Base-by-base conservation (phyloP, 2,888 invertebrate genomes). In the Stomorhina lunata region DNA sequence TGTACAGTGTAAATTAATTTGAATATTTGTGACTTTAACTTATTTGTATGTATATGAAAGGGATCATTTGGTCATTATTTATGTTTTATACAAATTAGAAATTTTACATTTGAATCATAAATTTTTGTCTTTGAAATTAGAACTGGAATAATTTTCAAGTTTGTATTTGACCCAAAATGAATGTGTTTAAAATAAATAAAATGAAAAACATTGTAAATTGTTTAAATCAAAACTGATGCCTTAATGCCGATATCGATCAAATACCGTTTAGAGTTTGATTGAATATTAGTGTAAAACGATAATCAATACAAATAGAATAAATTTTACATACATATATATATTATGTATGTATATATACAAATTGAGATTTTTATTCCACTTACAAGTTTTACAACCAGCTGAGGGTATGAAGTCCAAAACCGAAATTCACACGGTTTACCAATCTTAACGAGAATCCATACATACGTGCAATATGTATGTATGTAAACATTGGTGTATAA, bases 91-190 rank as follows among this genome's bases (percentile, higher is more conserved):
- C 15, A 45, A 68, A 59, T 59, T 59, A 50, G 34, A 40, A 34
- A 45, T 63, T 22, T 48, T 45, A 20, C 34, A 65, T 63, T 57
- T 78, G 10, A 71, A 57, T 78, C 22, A 10, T 22, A 78, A 71
- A 78, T 57, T 78, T 40, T 48, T 65, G 43, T 40, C 65, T 71
- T 37, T 55, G 61, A 63, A 63, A 65, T 71, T 2, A 71, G 27
- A 50, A 7, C 34, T 55, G 55, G 25, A 32, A 78, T 45, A 63
- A 37, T 29, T 71, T 78, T 27, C 55, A 50, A 45, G 34, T 57
- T 66, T 22, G 34, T 37, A 66, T 57, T 76, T 37, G 57, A 37
- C 40, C 55, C 43, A 61, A 55, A 57, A 71, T 45, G 34, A 45
- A 63, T 43, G 43, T 25, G 9, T 50, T 7, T 29, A 29, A 7